Conservation (phyloP, 2,113 vertebrate species). For the Stegastes partitus region DNA sequence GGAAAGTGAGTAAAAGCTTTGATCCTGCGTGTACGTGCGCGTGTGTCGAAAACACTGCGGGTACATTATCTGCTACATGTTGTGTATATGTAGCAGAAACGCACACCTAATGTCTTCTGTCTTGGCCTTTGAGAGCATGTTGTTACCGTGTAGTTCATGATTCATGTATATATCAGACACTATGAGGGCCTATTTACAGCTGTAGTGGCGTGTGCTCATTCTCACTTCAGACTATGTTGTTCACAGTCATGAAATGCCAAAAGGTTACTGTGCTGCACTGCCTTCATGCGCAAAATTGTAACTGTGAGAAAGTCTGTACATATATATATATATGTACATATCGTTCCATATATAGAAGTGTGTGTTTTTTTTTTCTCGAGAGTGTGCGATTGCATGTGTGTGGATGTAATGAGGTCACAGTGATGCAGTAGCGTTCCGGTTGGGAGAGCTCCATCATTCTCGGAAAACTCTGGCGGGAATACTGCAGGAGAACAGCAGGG, state of each 20-base stretch:
- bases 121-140: not conserved
- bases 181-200: not conserved
- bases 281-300: not conserved
- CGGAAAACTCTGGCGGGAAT: constrained; percentile 81
- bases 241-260: no score
- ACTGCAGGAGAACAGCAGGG: constrained; percentile 70
- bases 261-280: not conserved
- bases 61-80: constrained; percentile 57
- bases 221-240: not conserved
- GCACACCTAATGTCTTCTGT: constrained; percentile 17
- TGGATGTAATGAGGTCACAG: constrained; percentile 83
- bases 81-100: constrained; percentile 13
- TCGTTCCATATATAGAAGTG: not conserved
- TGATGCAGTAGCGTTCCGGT: constrained; percentile 73
- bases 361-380: not conserved
- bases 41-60: constrained; percentile 25
- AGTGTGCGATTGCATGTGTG: constrained; percentile 58
- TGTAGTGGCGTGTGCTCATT: not conserved
- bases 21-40: constrained; percentile 1
- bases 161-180: constrained; percentile 34
- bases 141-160: constrained; percentile 9
- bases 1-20: constrained; percentile 57
- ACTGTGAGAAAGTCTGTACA: not conserved
- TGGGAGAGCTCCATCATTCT: constrained; percentile 86
- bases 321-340: not conserved